A percentile compares a stretch with the other conserved stretches of the same genome.
Evolutionary conservation across 2,113 vertebrate genomes (phyloP).

Genomic region (Glareola pratincola): DNA sequence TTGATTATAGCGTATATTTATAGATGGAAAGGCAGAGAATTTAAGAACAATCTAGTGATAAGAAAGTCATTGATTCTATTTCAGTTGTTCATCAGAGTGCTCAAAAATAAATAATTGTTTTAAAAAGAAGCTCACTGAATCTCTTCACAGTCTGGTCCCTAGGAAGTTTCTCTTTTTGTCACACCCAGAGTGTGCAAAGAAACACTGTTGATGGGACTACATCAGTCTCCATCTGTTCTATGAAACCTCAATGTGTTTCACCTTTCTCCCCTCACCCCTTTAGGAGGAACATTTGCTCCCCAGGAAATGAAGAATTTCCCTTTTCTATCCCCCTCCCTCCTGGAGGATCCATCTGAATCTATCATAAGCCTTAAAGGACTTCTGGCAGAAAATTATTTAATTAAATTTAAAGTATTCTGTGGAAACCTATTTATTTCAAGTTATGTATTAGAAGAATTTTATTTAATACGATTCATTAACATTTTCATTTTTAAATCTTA

Average conservation of each 20-base stretch:
- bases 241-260: neutral
- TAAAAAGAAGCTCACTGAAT: neutral
- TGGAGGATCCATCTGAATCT: neutral
- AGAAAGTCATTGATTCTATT: neutral
- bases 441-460: neutral
- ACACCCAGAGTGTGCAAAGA: neutral
- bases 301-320: neutral
- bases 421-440: neutral
- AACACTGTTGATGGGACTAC: neutral
- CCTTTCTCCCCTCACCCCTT: neutral
- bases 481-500: neutral
- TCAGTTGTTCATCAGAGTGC: neutral
- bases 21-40: neutral
- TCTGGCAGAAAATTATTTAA: neutral
- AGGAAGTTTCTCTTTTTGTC: neutral
- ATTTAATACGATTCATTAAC: neutral
- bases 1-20: constrained; percentile 33
- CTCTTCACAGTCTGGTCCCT: neutral
- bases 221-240: neutral
- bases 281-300: neutral
- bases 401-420: neutral
- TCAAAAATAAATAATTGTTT: neutral
- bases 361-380: neutral
- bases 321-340: neutral
- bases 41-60: neutral